These are phyloP conservation scores for Monochamus saltuarius DNA, from an alignment of 1,140 invertebrate species.

Conservation along the genomic window DNA sequence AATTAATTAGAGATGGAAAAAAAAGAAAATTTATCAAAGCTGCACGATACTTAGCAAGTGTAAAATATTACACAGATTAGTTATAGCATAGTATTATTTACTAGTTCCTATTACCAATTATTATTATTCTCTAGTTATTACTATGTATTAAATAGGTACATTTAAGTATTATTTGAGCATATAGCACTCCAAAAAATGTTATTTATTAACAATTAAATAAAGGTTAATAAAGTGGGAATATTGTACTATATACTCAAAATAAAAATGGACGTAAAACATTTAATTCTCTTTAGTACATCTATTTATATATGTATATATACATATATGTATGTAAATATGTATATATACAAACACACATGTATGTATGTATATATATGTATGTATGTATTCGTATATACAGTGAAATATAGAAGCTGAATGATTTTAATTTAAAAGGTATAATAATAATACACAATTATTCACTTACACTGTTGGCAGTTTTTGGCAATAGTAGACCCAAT, in stretches of 20 bases:
- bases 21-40: conserved; percentile 19
- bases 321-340: too few relatives aligned
- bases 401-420: conserved; percentile 29
- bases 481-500: conserved; percentile 47
- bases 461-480: conserved; percentile 47
- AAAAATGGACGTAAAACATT: conserved; percentile 45
- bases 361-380: conserved; percentile 45
- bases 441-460: conserved; percentile 24
- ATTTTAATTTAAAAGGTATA: conserved; percentile 29
- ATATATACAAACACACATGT: too few relatives aligned
- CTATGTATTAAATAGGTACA: conserved; percentile 45
- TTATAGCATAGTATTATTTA: conserved; percentile 1
- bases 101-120: conserved; percentile 19
- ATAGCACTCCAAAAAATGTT: conserved; percentile 36
- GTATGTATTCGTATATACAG: conserved; percentile 7
- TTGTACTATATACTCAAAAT: conserved; percentile 42
- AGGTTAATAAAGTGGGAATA: conserved; percentile 23
- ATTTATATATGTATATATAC: conserved; percentile 45
- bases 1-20: not conserved
- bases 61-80: conserved; percentile 33
- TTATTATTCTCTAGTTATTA: conserved; percentile 33
- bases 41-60: conserved; percentile 34
- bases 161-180: conserved; percentile 46
- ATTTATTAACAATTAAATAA: conserved; percentile 20
- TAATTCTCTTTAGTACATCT: conserved; percentile 44